Percentiles rank a stretch among this genome's conserved stretches.
phyloP scores from a whole-genome alignment of 1,140 invertebrate species.

The Drosophila virilis region DNA sequence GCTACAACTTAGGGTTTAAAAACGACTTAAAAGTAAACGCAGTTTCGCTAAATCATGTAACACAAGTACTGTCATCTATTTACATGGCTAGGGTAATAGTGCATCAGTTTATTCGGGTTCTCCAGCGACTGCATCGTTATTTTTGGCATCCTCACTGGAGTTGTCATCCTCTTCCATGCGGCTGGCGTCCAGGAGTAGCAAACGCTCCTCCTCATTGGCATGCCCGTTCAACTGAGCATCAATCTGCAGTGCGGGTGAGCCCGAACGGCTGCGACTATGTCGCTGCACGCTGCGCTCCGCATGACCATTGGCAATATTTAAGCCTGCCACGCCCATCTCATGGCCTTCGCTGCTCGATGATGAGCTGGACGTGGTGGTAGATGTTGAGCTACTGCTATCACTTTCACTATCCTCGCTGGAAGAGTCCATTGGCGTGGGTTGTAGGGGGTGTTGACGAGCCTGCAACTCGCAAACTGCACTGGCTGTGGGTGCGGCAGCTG shows the following conservation, averaged over 20 bases:
- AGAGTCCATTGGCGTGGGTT: conserved; percentile 79
- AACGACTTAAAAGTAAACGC: conserved; percentile 46
- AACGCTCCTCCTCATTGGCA: conserved; percentile 64
- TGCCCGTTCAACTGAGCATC: conserved; percentile 51
- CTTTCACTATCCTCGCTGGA: conserved; percentile 83
- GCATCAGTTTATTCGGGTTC: conserved; percentile 38
- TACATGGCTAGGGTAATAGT: conserved; percentile 27
- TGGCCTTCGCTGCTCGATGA: conserved; percentile 63
- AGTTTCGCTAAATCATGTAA: conserved; percentile 28
- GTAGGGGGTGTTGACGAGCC: conserved; percentile 63
- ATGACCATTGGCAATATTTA: conserved; percentile 71
- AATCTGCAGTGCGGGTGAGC: conserved; percentile 47
- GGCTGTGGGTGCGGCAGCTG: conserved; percentile 71
- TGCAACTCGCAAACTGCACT: conserved; percentile 65
- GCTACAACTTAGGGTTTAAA: conserved; percentile 21
- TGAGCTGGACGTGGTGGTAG: conserved; percentile 72
- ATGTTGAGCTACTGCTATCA: conserved; percentile 79
- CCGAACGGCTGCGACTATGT: conserved; percentile 49
- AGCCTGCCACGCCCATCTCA: conserved; percentile 66
- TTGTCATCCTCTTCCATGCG: conserved; percentile 73
- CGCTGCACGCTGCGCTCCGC: conserved; percentile 48
- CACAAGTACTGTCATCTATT: conserved; percentile 53
- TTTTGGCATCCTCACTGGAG: conserved; percentile 55
- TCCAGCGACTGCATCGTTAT: conserved; percentile 8
- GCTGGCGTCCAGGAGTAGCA: conserved; percentile 48